phyloP scores from a whole-genome alignment of 2,888 invertebrate species.

The Drosophila koepferae region DNA sequence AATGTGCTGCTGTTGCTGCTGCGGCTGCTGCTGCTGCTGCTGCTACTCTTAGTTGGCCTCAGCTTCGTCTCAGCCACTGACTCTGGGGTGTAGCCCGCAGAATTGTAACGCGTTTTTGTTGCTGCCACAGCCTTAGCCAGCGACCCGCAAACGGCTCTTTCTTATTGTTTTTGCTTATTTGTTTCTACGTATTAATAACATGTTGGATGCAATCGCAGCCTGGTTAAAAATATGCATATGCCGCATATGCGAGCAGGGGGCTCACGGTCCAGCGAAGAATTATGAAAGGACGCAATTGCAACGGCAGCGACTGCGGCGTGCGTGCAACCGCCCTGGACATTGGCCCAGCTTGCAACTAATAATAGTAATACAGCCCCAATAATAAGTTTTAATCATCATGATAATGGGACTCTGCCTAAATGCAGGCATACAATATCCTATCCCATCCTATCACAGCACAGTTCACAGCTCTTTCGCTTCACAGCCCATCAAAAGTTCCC shows the following conservation, averaged over 20 bases:
- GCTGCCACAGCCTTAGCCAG: conserved; percentile 22
- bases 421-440: conserved; percentile 35
- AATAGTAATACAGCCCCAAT: conserved; percentile 79
- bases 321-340: conserved; percentile 63
- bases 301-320: conserved; percentile 62
- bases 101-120: conserved; percentile 76
- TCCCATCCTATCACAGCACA: conserved; percentile 6
- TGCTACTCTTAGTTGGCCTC: conserved; percentile 41
- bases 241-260: conserved; percentile 12
- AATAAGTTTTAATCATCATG: conserved; percentile 81
- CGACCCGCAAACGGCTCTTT: conserved; percentile 58
- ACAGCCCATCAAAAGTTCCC: conserved; percentile 2
- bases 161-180: conserved; percentile 82
- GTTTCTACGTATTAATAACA: conserved; percentile 82
- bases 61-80: conserved; percentile 43
- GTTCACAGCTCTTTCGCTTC: not conserved
- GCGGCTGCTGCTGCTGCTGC: conserved; percentile 32
- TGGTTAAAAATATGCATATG: conserved; percentile 78
- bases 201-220: conserved; percentile 76
- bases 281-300: conserved; percentile 69
- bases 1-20: conserved; percentile 60
- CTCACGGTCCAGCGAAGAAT: conserved; percentile 37
- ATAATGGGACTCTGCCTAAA: conserved; percentile 71
- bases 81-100: conserved; percentile 76
- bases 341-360: conserved; percentile 56